A percentile compares a stretch with the other conserved stretches of the same genome.
These are phyloP conservation scores for Poecilia picta DNA, from an alignment of 2,797 vertebrate species.

Conservation along the genomic window DNA sequence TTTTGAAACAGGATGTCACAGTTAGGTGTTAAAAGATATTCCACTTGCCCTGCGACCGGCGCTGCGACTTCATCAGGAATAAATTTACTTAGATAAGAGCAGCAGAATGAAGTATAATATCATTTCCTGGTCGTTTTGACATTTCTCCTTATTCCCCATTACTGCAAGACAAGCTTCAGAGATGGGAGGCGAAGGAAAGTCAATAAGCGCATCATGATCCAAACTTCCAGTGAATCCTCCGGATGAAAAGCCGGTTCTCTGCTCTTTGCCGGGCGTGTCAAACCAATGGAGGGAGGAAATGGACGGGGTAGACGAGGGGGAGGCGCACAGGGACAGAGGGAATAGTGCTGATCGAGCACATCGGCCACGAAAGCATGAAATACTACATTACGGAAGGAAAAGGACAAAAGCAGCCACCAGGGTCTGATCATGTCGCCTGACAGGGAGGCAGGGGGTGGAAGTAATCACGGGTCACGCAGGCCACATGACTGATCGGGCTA, in stretches of 20 bases:
- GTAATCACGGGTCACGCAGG: conserved; percentile 62
- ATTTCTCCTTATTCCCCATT: conserved; percentile 52
- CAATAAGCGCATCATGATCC: conserved; percentile 50
- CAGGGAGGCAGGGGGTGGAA: conserved; percentile 50
- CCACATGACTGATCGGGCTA: conserved; percentile 62
- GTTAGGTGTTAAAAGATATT: conserved; percentile 41
- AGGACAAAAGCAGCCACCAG: conserved; percentile 73
- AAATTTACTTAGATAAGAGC: conserved; percentile 47
- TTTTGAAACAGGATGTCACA: conserved; percentile 46
- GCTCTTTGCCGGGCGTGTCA: conserved; percentile 45
- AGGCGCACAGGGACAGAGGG: conserved; percentile 48
- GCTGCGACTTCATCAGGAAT: conserved; percentile 14
- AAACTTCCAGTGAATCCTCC: conserved; percentile 42
- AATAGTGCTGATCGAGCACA: conserved; percentile 72
- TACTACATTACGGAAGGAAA: conserved; percentile 68
- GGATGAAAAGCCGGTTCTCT: conserved; percentile 21
- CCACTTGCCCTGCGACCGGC: neutral
- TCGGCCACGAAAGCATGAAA: conserved; percentile 71
- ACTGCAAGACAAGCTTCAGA: conserved; percentile 35
- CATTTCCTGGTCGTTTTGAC: conserved; percentile 55
- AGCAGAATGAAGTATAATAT: conserved; percentile 16
- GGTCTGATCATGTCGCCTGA: conserved; percentile 65
- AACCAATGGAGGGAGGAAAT: conserved; percentile 63
- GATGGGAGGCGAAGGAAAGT: conserved; percentile 44
- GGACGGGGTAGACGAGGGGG: conserved; percentile 57